Evolutionary conservation across 2,797 vertebrate genomes (phyloP).

Genomic region (Gymnothorax javanicus): DNA sequence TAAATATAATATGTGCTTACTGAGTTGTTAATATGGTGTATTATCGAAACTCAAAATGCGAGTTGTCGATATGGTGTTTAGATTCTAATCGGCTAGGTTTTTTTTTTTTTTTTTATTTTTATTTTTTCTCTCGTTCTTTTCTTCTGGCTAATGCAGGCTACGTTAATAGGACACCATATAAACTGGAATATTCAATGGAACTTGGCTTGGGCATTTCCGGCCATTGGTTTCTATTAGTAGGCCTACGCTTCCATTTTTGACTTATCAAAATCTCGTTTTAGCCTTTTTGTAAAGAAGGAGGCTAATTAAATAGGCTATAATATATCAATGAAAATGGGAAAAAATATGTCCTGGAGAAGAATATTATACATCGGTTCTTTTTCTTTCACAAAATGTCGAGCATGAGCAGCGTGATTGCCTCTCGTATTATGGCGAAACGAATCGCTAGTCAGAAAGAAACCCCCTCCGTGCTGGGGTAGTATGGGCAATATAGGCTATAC

Average conservation of each 20-base stretch:
- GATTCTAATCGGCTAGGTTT: background rate
- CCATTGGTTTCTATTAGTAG: background rate
- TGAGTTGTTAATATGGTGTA: background rate
- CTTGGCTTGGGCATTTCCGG: background rate
- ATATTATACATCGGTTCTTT: background rate
- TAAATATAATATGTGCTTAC: background rate
- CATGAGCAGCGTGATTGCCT: background rate
- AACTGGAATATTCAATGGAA: background rate
- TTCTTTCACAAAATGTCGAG: background rate
- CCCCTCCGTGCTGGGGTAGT: background rate
- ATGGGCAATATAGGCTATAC: too few species aligned
- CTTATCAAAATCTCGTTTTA: background rate
- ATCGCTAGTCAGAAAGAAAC: slow-evolving; percentile 3
- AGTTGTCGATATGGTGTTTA: background rate
- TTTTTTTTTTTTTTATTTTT: background rate
- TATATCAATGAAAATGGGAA: background rate
- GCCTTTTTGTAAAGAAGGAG: background rate
- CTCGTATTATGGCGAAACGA: background rate
- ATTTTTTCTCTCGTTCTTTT: too few species aligned
- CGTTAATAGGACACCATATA: background rate
- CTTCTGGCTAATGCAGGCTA: too few species aligned
- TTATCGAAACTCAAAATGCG: background rate
- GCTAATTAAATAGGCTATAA: background rate
- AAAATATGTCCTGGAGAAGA: background rate
- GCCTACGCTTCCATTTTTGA: background rate